phyloP scores from a whole-genome alignment of 2,797 vertebrate genomes.

The Amblyopsis hoosieri region DNA sequence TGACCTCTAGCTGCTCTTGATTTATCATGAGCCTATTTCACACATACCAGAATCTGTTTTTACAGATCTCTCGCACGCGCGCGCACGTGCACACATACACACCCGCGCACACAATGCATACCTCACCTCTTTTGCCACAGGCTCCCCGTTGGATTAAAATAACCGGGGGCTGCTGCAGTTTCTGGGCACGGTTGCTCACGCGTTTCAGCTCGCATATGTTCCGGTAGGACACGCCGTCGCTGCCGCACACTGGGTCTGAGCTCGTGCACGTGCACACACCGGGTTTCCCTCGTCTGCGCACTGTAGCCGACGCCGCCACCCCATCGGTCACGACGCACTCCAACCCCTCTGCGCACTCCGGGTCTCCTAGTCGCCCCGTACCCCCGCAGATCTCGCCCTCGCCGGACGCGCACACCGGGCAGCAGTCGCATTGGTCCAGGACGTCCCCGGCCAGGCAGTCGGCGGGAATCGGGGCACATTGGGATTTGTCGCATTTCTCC shows the following conservation, averaged over 20 bases:
- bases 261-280: conserved; percentile 84
- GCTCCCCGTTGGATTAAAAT: conserved; percentile 91
- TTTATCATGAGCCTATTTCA: no score
- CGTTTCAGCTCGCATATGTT: conserved; percentile 89
- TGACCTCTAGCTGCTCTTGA: no score
- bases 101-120: background rate
- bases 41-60: background rate
- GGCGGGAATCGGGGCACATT: conserved; percentile 75
- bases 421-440: conserved; percentile 87
- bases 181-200: conserved; percentile 78
- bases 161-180: conserved; percentile 79
- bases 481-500: conserved; percentile 82
- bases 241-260: conserved; percentile 89
- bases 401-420: conserved; percentile 85
- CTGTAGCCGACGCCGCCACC: conserved; percentile 78
- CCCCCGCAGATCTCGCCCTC: conserved; percentile 87
- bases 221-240: conserved; percentile 88
- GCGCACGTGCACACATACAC: background rate
- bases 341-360: conserved; percentile 83
- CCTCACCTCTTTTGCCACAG: conserved; percentile 83
- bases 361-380: conserved; percentile 47
- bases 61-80: background rate
- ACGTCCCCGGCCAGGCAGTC: conserved; percentile 79
- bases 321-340: conserved; percentile 78
- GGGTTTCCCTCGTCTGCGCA: conserved; percentile 76